A percentile compares a stretch with the other conserved stretches of the same genome.
Conservation (phyloP, 2,888 invertebrate genomes). For the Julus scandinavius region DNA sequence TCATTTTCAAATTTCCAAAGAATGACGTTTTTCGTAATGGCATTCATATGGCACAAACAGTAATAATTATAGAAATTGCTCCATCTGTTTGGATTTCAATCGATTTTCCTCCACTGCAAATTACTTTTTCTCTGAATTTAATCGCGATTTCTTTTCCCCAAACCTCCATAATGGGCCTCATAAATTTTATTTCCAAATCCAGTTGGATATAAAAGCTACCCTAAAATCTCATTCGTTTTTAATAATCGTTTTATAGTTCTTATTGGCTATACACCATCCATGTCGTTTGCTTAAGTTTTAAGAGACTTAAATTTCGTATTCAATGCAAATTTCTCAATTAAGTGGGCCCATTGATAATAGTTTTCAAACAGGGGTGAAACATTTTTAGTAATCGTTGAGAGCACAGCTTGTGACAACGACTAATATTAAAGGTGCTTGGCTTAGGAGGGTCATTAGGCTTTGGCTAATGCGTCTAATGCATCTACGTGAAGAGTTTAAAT, state of each 20-base stretch:
- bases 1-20: not conserved
- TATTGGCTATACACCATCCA: not conserved
- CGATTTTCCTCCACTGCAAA: constrained; percentile 31
- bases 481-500: constrained; percentile 42
- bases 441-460: constrained; percentile 49
- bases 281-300: not conserved
- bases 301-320: constrained; percentile 30
- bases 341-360: constrained; percentile 42
- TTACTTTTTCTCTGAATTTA: constrained; percentile 43
- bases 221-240: not conserved
- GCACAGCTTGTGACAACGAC: constrained; percentile 48
- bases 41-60: constrained; percentile 26
- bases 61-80: constrained; percentile 40
- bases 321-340: constrained; percentile 39
- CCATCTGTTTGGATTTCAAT: constrained; percentile 42
- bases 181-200: constrained; percentile 39
- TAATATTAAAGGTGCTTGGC: constrained; percentile 50
- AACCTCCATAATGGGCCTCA: constrained; percentile 49
- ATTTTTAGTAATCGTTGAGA: constrained; percentile 36
- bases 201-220: not conserved
- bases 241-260: not conserved
- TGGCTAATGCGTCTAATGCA: constrained; percentile 40
- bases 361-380: constrained; percentile 43
- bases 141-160: constrained; percentile 49
- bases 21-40: not conserved